Evolutionary conservation across 2,113 vertebrate species (phyloP).

Genomic region (Penelope pileata): DNA sequence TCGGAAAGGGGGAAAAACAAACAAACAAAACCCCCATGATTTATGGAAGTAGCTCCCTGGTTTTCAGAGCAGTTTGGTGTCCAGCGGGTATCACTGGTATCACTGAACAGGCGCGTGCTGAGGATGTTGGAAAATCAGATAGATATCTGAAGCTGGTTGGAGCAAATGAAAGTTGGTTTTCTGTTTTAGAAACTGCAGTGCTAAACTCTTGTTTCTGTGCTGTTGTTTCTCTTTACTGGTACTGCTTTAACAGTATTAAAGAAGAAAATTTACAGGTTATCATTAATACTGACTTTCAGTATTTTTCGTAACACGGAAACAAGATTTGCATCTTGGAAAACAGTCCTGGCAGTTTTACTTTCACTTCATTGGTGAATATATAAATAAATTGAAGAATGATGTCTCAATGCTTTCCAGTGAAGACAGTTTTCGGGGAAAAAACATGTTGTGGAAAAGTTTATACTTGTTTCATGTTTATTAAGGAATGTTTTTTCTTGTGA

Average conservation of each 20-base stretch:
- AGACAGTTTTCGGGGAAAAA: background rate
- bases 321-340: background rate
- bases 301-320: background rate
- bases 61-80: background rate
- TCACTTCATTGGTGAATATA: background rate
- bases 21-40: background rate
- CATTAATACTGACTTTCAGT: background rate
- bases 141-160: background rate
- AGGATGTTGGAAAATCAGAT: background rate
- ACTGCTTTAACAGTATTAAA: background rate
- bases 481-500: background rate
- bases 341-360: background rate
- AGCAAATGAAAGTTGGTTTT: background rate
- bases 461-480: background rate
- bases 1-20: background rate
- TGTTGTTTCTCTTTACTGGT: background rate
- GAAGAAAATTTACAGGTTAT: background rate
- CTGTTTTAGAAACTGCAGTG: background rate
- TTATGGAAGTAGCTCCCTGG: background rate
- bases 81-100: background rate
- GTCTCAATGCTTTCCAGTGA: background rate
- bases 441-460: background rate
- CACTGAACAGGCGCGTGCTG: background rate
- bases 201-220: background rate
- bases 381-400: background rate